Base-by-base conservation (phyloP, 2,113 vertebrate genomes). In the Sander lucioperca region DNA sequence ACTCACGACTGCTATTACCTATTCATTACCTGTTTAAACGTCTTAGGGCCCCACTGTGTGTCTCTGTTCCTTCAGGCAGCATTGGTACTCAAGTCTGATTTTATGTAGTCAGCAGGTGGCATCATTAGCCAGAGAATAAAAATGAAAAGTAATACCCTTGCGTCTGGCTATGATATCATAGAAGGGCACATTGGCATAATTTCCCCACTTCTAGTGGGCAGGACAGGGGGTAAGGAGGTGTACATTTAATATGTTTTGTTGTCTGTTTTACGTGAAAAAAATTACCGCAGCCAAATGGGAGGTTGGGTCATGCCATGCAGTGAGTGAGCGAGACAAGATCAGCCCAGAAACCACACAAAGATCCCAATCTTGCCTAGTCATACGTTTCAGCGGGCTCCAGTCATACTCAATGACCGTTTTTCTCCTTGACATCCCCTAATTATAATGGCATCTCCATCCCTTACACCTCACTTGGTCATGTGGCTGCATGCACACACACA, bases 21-120 rank as follows among this genome's bases (percentile, higher is more conserved):
- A 86, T 88, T 90, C 88, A 92, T 88, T 91, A 88, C 86, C 88
- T 85, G 88, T 84, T 90, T 84, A 83, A 92, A 88, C 53, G 19
- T 73, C 78, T 87, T 5, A 69, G 87, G 74, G 88, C 76, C 87
- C 71, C 82, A 65, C 70, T 78, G 83, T 30, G 83, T n/a, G 75
- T 50, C 84, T 82, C 66, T 68, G 77, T 87, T 89, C 91, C 91
- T 93, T 68, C 68, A 82, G 91, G 91, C 92, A 85, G 76, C 59
- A 11, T 68, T 86, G 83, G 80, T 86, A 75, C 84, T 84, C 56
- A 2, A 87, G 92, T 74, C 89, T 81, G 91, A 93, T 95, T 95
- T 95, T 93, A 94, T 95, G 92, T 93, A 94, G 95, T 95, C 95
- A 95, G 95, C 95, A 96, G 95, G 95, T 95, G 95, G 95, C 95